A percentile compares a stretch with the other conserved stretches of the same genome.
Evolutionary conservation across 2,888 invertebrate genomes (phyloP).

Genomic region (Venustoraphidia nigricollis): DNA sequence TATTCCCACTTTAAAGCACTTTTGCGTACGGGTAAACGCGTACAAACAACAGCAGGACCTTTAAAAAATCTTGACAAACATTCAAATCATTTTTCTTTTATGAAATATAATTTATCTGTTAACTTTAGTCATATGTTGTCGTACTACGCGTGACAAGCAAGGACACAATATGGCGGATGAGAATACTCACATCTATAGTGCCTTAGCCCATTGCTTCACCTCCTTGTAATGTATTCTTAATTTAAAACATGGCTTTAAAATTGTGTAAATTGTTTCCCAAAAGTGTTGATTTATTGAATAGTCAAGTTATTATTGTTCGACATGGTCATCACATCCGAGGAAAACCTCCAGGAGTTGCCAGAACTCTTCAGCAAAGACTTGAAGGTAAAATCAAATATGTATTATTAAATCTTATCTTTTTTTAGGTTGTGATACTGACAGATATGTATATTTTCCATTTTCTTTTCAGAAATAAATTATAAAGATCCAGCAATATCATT

Average conservation of each 20-base stretch:
- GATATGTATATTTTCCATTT: slow-evolving; percentile 1
- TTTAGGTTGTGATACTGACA: not conserved
- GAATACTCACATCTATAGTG: too few species aligned
- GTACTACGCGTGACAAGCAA: too few species aligned
- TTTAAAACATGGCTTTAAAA: slow-evolving; percentile 1
- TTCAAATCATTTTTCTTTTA: too few species aligned
- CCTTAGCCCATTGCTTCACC: too few species aligned
- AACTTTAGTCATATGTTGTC: too few species aligned
- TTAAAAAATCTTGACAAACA: too few species aligned
- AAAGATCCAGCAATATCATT: slow-evolving; percentile 37
- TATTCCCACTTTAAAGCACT: too few species aligned
- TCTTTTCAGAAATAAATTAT: slow-evolving; percentile 26
- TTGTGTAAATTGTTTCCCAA: slow-evolving; percentile 1
- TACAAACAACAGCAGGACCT: too few species aligned
- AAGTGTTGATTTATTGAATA: not conserved
- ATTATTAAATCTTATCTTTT: slow-evolving; percentile 1
- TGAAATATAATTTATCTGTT: too few species aligned
- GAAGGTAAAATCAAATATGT: slow-evolving; percentile 31
- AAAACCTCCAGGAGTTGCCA: slow-evolving; percentile 52
- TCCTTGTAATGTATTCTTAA: too few species aligned
- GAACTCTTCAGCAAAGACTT: slow-evolving; percentile 49
- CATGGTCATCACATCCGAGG: slow-evolving; percentile 49
- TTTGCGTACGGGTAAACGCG: too few species aligned
- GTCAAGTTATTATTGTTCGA: slow-evolving; percentile 13
- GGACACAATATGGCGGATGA: too few species aligned